Conservation (phyloP, 2,797 vertebrate genomes). For the Ceryle rudis region DNA sequence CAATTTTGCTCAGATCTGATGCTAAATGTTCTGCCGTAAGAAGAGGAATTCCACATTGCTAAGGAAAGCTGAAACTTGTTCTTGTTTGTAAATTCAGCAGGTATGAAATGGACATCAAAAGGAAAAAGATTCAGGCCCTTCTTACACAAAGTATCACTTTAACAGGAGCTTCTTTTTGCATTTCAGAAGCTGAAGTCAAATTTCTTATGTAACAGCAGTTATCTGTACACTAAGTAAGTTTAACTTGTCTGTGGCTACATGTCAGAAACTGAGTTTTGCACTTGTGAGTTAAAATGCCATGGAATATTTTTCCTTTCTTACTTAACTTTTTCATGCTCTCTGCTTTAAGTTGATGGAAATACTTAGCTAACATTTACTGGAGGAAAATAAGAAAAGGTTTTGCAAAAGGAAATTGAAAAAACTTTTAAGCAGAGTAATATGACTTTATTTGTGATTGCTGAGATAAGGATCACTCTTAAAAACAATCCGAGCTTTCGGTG, state of each 20-base stretch:
- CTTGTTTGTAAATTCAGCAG: background rate
- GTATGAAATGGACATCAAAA: background rate
- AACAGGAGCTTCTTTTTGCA: background rate
- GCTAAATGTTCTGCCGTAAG: background rate
- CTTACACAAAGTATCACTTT: background rate
- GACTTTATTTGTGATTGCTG: background rate
- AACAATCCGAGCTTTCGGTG: background rate
- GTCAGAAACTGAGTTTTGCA: constrained; percentile 1
- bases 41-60: background rate
- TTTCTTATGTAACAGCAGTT: background rate
- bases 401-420: background rate
- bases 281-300: background rate
- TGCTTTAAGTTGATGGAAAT: background rate
- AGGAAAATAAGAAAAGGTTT: background rate
- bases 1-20: background rate
- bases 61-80: background rate
- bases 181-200: background rate
- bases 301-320: background rate
- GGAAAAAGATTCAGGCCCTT: background rate
- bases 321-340: background rate
- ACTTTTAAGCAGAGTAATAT: background rate
- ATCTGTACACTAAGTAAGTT: background rate
- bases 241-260: background rate
- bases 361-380: background rate
- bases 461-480: background rate